A percentile compares a stretch with the other conserved stretches of the same genome.
Conservation (phyloP, 2,113 vertebrate genomes). For the Ellobius talpinus region DNA sequence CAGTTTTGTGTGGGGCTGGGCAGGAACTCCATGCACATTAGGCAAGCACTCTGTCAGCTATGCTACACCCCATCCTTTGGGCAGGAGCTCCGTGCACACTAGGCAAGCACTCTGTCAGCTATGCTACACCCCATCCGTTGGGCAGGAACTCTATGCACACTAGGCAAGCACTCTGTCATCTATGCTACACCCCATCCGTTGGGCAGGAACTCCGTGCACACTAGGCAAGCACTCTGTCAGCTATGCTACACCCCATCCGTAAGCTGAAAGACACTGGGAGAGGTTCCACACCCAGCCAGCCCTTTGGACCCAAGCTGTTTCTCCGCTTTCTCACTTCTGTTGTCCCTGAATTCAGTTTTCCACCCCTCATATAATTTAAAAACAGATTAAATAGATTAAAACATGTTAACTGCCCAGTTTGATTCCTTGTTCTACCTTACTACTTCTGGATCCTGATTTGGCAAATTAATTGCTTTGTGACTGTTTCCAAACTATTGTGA, state of each 20-base stretch:
- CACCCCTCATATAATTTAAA: not conserved
- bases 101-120: not conserved
- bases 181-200: too few species aligned
- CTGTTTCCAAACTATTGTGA: not conserved
- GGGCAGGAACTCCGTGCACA: not conserved
- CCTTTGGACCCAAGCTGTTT: not conserved
- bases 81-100: not conserved
- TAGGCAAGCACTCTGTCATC: not conserved
- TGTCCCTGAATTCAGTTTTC: slow-evolving; percentile 17
- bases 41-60: not conserved
- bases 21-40: not conserved
- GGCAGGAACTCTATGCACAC: not conserved
- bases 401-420: slow-evolving; percentile 1
- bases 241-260: not conserved
- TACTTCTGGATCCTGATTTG: not conserved
- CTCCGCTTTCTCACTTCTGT: not conserved
- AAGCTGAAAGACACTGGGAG: slow-evolving; percentile 17
- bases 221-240: not conserved
- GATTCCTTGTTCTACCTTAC: slow-evolving; percentile 45
- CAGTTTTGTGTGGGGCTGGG: not conserved
- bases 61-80: too few species aligned
- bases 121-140: not conserved
- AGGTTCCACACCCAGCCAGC: not conserved
- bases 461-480: not conserved
- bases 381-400: not conserved